Base-by-base conservation (phyloP, 1,140 invertebrate species). In the Brachionus rotundiformis region DNA sequence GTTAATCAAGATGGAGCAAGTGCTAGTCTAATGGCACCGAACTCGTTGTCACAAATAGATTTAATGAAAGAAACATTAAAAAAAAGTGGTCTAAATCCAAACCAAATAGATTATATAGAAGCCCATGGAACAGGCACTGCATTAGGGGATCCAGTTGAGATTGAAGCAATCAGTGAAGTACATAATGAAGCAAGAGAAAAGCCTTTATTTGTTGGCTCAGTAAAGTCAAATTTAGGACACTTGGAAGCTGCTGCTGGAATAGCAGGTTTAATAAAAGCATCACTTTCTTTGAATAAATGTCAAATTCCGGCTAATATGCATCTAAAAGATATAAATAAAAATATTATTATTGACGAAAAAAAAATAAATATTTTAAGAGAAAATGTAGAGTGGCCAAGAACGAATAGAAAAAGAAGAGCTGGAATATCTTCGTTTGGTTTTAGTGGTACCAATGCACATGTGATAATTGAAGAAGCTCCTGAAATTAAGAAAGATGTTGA, bases 161-260 rank as follows among this genome's bases (percentile, higher is more conserved):
- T 73, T 16, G 23, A 10, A 23, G 27, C 68, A 41, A 44, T 73
- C 6, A 27, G 16, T 23, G 6, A 33, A 25, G 8, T 73, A 41
- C 39, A 41, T 73, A n/a, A 8, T 2, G 1, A 36, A 11, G 1
- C 11, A 59, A 16, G 49, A 59, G 29, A 83, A 0, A 27, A 73
- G 19, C n/a, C 13, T 5, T 10, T 44, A 8, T 7, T 75, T 10
- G 39, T 81, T n/a, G 54, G 59, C 4, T 81, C 79, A 13, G 79
- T 68, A 2, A 81, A 81, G 36, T 27, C 79, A 16, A 65, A 65
- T 39, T 36, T 63, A 19, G 79, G 79, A 16, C 79, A 81, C 29
- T 36, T 36, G 3, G 79, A 68, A 47, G 27, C 54, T 0, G 79
- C 61, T 33, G 54, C 79, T 25, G 79, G 54, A 16, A 23, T 65